Conservation (phyloP, 53 echinoderm and acorn worm genomes). For the Paracentrotus lividus region DNA sequence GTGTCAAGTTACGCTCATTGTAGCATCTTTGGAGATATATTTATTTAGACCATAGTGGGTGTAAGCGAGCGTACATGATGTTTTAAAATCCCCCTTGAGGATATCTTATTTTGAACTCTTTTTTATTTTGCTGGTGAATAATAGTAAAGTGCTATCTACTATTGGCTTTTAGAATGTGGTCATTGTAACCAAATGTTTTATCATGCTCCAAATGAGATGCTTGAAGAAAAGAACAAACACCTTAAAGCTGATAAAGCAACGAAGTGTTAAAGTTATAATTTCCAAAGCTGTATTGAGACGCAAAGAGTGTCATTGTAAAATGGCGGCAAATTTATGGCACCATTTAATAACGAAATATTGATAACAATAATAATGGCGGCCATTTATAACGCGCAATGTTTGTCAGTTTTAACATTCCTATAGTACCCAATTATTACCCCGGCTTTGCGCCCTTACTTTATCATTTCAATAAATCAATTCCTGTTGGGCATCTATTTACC, state of each 20-base stretch:
- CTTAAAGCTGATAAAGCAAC: background rate
- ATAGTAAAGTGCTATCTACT: background rate
- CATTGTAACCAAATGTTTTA: background rate
- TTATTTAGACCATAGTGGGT: background rate
- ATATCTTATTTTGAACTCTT: background rate
- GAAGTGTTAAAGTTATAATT: background rate
- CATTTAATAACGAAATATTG: no score
- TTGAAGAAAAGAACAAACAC: background rate
- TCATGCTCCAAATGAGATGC: background rate
- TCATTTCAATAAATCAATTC: no score
- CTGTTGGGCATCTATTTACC: no score
- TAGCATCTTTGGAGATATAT: background rate
- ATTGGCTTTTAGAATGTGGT: background rate
- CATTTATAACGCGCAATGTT: no score
- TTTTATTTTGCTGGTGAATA: background rate
- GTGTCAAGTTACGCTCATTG: conserved; percentile 1
- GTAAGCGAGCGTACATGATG: conserved; percentile 26
- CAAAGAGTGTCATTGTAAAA: background rate
- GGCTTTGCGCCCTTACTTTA: no score
- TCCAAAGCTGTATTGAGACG: background rate
- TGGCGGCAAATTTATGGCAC: no score
- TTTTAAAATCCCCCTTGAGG: conserved; percentile 34
- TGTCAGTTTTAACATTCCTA: no score
- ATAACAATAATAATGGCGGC: no score
- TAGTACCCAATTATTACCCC: no score